A percentile compares a stretch with the other conserved stretches of the same genome.
Evolutionary conservation across 2,113 vertebrate genomes (phyloP).

Genomic region (Calidris pygmaea): DNA sequence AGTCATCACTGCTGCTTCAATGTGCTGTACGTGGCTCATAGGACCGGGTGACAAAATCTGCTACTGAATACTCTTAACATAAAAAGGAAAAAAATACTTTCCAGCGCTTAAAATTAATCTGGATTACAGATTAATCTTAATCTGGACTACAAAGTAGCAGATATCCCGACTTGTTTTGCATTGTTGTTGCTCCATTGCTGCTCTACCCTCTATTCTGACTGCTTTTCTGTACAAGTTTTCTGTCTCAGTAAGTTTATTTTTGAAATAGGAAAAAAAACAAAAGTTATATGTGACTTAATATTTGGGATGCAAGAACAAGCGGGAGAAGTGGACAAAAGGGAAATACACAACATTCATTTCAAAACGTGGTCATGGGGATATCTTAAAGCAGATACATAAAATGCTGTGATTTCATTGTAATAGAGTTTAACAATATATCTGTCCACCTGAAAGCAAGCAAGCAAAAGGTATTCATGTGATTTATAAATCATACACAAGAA

Average conservation of each 20-base stretch:
- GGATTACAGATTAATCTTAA: too few relatives aligned
- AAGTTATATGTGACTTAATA: background rate
- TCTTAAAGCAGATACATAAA: background rate
- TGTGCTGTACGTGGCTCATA: background rate
- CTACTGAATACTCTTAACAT: background rate
- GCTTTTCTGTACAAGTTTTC: background rate
- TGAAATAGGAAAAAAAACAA: background rate
- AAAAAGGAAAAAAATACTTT: background rate
- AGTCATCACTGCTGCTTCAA: background rate
- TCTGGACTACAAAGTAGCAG: background rate
- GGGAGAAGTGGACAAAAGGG: background rate
- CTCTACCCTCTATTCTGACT: background rate
- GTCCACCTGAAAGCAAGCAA: background rate
- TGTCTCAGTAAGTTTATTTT: background rate
- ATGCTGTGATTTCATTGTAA: background rate
- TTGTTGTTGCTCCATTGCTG: background rate
- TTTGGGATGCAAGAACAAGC: background rate
- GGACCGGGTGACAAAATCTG: background rate
- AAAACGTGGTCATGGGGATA: fast-evolving
- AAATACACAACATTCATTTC: background rate
- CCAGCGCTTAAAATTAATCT: background rate
- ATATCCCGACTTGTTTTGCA: background rate
- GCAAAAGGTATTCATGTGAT: background rate
- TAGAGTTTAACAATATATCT: background rate
- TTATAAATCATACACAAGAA: background rate